These are phyloP conservation scores for Hemistola chrysoprasaria DNA, from an alignment of 2,888 invertebrate species.

Conservation along the genomic window DNA sequence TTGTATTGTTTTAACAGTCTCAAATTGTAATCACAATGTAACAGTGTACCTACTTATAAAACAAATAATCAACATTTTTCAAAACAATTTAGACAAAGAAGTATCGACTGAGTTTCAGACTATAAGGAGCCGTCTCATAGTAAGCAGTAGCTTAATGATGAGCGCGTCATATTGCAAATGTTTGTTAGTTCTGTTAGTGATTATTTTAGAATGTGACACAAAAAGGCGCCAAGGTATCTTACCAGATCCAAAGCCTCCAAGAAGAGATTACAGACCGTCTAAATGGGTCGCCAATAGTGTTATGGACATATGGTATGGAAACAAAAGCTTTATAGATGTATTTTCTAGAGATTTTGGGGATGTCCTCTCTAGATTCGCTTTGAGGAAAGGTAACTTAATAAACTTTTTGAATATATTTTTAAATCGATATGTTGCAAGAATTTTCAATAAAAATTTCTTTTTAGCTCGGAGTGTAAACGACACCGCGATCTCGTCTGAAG, in stretches of 20 bases:
- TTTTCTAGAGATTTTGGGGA: slow-evolving; percentile 53
- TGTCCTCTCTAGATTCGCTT: slow-evolving; percentile 46
- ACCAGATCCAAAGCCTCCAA: slow-evolving; percentile 16
- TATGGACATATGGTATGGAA: slow-evolving; percentile 64
- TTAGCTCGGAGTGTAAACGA: slow-evolving; percentile 7
- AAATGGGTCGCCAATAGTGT: slow-evolving; percentile 61
- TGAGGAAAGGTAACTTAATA: slow-evolving; percentile 47
- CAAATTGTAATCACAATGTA: too few species aligned
- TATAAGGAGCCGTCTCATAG: too few species aligned
- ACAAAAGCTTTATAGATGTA: slow-evolving; percentile 54
- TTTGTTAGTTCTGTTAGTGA: background rate
- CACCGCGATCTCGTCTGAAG: too few species aligned
- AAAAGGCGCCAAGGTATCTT: slow-evolving; percentile 28
- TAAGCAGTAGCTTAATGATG: slow-evolving; percentile 3
- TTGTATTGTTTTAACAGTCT: too few species aligned
- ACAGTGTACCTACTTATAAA: too few species aligned
- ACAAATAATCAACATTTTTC: slow-evolving; percentile 9
- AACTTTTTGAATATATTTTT: too few species aligned
- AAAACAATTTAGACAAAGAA: slow-evolving; percentile 1
- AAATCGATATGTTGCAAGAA: too few species aligned
- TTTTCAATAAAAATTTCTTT: too few species aligned
- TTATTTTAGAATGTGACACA: slow-evolving; percentile 32
- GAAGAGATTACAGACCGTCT: slow-evolving; percentile 48
- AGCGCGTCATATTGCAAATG: background rate
- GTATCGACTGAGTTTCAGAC: too few species aligned